Percentiles rank a stretch among this genome's conserved stretches.
These are phyloP conservation scores for Spea hammondii DNA, from an alignment of 2,797 vertebrate genomes.

Conservation along the genomic window DNA sequence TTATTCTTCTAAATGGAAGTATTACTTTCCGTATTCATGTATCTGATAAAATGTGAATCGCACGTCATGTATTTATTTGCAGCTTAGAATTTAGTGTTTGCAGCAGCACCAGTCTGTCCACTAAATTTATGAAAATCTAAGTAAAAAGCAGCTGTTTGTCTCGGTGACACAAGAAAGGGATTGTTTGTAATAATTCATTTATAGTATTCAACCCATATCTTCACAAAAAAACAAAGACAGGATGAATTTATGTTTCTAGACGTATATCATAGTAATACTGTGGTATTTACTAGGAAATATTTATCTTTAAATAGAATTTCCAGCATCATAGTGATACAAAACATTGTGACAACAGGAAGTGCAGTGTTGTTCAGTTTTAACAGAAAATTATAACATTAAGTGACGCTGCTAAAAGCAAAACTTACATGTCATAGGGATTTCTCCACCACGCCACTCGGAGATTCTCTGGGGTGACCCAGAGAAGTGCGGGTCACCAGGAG, in stretches of 20 bases:
- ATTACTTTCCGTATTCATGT: not conserved
- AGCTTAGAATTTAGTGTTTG: slow-evolving; percentile 30
- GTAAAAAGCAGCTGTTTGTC: slow-evolving; percentile 45
- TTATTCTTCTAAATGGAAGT: slow-evolving; percentile 3
- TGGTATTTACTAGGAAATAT: slow-evolving; percentile 1
- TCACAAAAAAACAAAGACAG: slow-evolving; percentile 4
- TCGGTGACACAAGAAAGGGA: slow-evolving; percentile 30
- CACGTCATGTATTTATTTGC: slow-evolving; percentile 6
- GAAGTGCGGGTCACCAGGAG: no score
- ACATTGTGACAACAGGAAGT: no score
- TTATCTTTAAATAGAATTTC: not conserved
- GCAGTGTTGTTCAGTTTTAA: no score
- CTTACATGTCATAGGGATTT: no score
- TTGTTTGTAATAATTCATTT: slow-evolving; percentile 29
- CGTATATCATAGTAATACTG: not conserved
- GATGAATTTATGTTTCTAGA: not conserved
- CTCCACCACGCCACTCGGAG: no score
- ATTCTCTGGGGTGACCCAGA: no score
- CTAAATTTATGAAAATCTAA: slow-evolving; percentile 47
- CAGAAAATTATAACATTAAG: no score
- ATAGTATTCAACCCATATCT: slow-evolving; percentile 26
- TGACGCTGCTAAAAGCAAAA: no score
- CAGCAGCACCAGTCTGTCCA: slow-evolving; percentile 44
- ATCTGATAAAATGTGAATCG: not conserved
- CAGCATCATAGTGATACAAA: no score